phyloP scores from a whole-genome alignment of 2,113 vertebrate species.

The Syngnathus floridae region DNA sequence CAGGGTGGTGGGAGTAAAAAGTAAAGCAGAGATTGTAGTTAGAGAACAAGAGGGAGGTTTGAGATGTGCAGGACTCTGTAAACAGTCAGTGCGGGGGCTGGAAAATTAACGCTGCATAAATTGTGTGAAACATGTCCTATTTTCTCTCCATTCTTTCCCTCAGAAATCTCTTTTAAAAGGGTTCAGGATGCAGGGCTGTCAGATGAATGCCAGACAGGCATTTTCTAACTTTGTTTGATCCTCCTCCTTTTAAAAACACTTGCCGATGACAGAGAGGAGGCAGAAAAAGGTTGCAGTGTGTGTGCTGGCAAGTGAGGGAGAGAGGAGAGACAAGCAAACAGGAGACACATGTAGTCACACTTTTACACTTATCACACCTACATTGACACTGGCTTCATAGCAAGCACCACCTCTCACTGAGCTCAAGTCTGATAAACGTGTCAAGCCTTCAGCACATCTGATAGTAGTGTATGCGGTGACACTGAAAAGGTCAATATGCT shows the following conservation, averaged over 20 bases:
- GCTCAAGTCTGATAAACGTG: conserved; percentile 42
- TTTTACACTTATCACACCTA: conserved; percentile 59
- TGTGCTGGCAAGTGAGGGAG: conserved; percentile 31
- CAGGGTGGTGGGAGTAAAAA: conserved; percentile 33
- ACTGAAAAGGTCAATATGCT: conserved; percentile 10
- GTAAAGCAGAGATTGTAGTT: conserved; percentile 48
- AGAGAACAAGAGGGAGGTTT: conserved; percentile 54
- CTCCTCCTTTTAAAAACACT: conserved; percentile 57
- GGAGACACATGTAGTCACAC: conserved; percentile 64
- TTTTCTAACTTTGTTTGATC: conserved; percentile 66
- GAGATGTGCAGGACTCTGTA: conserved; percentile 63
- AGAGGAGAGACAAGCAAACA: conserved; percentile 53
- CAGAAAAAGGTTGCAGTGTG: conserved; percentile 50
- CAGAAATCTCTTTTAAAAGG: conserved; percentile 56
- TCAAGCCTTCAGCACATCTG: conserved; percentile 31
- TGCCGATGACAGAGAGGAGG: conserved; percentile 55
- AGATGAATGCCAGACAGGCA: conserved; percentile 63
- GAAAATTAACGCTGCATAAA: conserved; percentile 74
- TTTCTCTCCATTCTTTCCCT: conserved; percentile 54
- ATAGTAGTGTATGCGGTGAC: conserved; percentile 12
- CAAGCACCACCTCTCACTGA: conserved; percentile 38
- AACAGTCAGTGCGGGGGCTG: conserved; percentile 63
- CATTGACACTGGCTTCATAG: conserved; percentile 57
- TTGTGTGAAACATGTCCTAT: conserved; percentile 67
- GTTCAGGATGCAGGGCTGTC: conserved; percentile 68